Base-by-base conservation (phyloP, 1,140 invertebrate genomes). In the Thalassaphorura encarpata region DNA sequence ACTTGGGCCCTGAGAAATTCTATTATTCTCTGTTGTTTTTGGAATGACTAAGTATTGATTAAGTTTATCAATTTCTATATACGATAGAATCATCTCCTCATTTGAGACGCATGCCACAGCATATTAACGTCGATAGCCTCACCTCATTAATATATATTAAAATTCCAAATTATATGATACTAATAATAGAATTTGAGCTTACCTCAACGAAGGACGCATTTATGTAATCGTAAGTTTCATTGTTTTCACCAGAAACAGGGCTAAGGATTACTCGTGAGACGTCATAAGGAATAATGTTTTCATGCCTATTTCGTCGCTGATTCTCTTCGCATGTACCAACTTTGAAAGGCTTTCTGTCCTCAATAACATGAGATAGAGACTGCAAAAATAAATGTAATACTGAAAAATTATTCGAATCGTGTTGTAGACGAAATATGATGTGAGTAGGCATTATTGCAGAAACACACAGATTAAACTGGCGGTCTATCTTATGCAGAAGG, bases 141-240 rank as follows among this genome's bases (percentile, higher is more conserved):
- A n/a, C n/a, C n/a, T n/a, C n/a, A n/a, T n/a, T n/a, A n/a, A 36
- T 11, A 36, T 36, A 36, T n/a, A 36, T 11, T 36, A 36, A 11
- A 36, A 36, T 11, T 36, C n/a, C n/a, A n/a, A 36, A 11, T 36
- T 36, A 36, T 11, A 36, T 11, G n/a, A 36, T 36, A 11, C n/a
- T 11, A 36, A 36, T 36, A n/a, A 36, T 36, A 11, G 11, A 36
- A 36, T 36, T 36, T 11, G 33, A 36, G 21, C 68, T 69, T 70
- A 79, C 90, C 76, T 96, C 91, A 63, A 97, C 90, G 71, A 94
- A 96, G 1, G 90, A 94, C 2, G 93, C 93, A 73, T 97, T 97
- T 63, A 97, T 96, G 68, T 97, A 97, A 1, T 92, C 94, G 26
- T 89, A 92, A 69, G 88, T 86, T 70, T 95, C 90, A 66, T 81